phyloP scores from a whole-genome alignment of 2,888 invertebrate genomes.

The Beris morrisii region DNA sequence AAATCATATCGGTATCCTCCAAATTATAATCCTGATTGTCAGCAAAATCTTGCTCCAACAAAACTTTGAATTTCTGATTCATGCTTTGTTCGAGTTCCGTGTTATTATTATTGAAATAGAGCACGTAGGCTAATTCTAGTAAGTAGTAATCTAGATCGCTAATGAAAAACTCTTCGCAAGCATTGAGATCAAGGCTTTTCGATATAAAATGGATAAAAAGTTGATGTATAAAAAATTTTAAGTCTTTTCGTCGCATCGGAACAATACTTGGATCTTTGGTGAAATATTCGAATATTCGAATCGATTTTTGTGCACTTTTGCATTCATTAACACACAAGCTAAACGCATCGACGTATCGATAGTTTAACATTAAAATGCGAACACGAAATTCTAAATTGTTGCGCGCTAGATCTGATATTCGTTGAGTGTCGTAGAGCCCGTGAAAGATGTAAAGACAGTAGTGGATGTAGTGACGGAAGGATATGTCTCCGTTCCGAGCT shows the following conservation, averaged over 20 bases:
- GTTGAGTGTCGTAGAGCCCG: conserved; percentile 55
- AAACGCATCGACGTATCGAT: conserved; percentile 55
- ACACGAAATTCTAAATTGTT: conserved; percentile 53
- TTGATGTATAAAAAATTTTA: conserved; percentile 55
- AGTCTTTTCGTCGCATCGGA: conserved; percentile 53
- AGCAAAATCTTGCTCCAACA: conserved; percentile 28
- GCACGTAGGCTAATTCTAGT: conserved; percentile 53
- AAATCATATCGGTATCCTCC: conserved; percentile 54
- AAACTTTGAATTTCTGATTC: conserved; percentile 37
- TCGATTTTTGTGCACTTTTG: conserved; percentile 47
- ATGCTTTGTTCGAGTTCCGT: conserved; percentile 45
- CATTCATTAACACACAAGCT: conserved; percentile 51
- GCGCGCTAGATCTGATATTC: conserved; percentile 49
- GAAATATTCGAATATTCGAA: conserved; percentile 56
- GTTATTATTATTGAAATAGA: conserved; percentile 56
- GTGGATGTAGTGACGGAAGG: conserved; percentile 53
- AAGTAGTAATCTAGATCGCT: conserved; percentile 55
- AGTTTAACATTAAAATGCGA: conserved; percentile 55
- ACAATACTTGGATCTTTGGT: conserved; percentile 56
- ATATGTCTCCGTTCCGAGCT: conserved; percentile 8
- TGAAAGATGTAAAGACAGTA: conserved; percentile 57
- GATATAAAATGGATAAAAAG: conserved; percentile 53
- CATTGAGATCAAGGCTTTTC: conserved; percentile 50
- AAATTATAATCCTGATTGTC: conserved; percentile 40
- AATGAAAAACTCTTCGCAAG: conserved; percentile 54